Percentiles rank a stretch among this genome's conserved stretches.
phyloP scores from a whole-genome alignment of 2,888 invertebrate species.

The Himalopsyche japonica region DNA sequence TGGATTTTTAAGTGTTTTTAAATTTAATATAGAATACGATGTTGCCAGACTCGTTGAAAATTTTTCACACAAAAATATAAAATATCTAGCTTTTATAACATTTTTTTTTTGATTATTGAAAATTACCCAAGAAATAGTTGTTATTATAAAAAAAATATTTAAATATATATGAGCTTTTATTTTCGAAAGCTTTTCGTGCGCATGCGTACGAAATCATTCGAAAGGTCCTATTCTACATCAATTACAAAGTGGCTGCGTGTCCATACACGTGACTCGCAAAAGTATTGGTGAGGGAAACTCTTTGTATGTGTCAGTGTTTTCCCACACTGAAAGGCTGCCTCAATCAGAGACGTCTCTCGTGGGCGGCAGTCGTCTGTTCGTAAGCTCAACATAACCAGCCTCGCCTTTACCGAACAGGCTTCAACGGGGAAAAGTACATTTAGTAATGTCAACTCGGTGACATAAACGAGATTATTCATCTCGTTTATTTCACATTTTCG shows the following conservation, averaged over 20 bases:
- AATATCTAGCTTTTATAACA: no score
- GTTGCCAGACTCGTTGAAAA: no score
- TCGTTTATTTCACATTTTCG: no score
- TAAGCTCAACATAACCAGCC: not conserved
- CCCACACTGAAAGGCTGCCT: not conserved
- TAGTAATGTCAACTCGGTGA: not conserved
- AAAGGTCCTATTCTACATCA: not conserved
- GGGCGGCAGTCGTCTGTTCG: constrained; percentile 15
- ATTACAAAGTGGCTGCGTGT: not conserved
- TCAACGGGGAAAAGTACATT: not conserved
- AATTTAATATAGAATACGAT: no score
- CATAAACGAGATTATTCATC: not conserved
- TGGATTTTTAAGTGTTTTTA: no score
- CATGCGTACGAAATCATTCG: not conserved
- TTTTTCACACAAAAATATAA: no score
- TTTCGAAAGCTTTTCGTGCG: not conserved
- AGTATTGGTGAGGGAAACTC: not conserved
- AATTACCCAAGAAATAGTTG: no score
- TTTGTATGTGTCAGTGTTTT: not conserved
- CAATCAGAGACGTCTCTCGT: constrained; percentile 18
- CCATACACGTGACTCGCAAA: not conserved
- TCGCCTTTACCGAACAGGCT: not conserved
- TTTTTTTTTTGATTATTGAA: no score
- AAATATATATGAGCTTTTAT: not conserved
- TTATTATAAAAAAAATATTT: no score